These are phyloP conservation scores for Ceratitis capitata DNA, from an alignment of 1,140 invertebrate genomes.

Conservation along the genomic window DNA sequence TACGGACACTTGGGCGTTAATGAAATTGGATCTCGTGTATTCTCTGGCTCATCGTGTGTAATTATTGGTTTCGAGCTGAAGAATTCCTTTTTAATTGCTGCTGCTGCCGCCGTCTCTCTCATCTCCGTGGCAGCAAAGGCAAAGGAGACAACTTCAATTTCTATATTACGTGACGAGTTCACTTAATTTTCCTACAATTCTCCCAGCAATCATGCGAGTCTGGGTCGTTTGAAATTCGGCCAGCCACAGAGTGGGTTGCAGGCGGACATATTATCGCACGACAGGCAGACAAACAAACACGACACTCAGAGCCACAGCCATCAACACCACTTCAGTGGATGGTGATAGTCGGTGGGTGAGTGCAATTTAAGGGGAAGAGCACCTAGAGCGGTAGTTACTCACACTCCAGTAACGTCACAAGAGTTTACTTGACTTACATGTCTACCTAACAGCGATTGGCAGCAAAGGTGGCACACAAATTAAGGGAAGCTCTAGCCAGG, in stretches of 20 bases:
- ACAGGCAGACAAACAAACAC: background rate
- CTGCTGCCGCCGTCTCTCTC: background rate
- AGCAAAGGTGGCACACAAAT: background rate
- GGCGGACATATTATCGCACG: background rate
- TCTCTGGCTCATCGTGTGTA: background rate
- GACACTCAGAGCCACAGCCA: background rate
- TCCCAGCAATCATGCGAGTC: background rate
- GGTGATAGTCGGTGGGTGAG: background rate
- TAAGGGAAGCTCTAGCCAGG: background rate
- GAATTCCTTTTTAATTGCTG: conserved; percentile 30
- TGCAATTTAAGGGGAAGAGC: background rate
- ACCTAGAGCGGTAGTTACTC: background rate
- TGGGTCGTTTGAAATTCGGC: background rate
- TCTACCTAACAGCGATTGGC: background rate
- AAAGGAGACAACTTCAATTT: background rate
- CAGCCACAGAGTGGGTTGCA: background rate
- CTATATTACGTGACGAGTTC: background rate
- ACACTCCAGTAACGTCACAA: background rate
- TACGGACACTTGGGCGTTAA: background rate
- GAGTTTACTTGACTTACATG: background rate
- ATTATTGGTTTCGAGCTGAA: conserved; percentile 8
- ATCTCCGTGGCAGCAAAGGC: background rate
- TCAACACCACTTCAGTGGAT: too few species aligned
- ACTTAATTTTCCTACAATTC: background rate
- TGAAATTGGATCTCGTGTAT: background rate